Percentiles rank a stretch among this genome's conserved stretches.
Conservation (phyloP, 1,140 invertebrate genomes). For the Zaprionus ghesquierei region DNA sequence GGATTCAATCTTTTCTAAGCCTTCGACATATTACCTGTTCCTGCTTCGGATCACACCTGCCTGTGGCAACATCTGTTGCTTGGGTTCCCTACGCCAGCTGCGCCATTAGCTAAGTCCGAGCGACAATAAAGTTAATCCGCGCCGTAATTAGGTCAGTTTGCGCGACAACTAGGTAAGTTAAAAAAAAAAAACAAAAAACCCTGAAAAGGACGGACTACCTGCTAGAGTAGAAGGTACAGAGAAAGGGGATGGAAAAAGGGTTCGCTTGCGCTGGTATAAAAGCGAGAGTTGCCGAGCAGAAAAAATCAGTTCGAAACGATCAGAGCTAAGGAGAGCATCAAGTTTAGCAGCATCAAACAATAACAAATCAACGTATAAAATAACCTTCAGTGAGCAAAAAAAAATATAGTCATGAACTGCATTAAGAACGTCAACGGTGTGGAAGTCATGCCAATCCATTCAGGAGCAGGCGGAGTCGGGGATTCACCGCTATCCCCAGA, state of each 20-base stretch:
- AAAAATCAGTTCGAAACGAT: slow-evolving; percentile 38
- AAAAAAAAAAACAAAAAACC: neutral
- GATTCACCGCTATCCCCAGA: neutral
- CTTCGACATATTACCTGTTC: no score
- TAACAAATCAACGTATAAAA: no score
- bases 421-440: slow-evolving; percentile 55
- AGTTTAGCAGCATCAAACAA: no score
- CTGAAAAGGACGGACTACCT: slow-evolving; percentile 19
- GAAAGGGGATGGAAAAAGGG: neutral
- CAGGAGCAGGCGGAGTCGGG: no score
- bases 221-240: neutral
- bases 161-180: neutral
- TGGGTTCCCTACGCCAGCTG: no score
- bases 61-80: no score
- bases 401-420: slow-evolving; percentile 41
- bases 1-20: no score
- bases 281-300: neutral
- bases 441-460: slow-evolving; percentile 34
- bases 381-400: no score
- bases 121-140: slow-evolving; percentile 13
- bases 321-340: neutral
- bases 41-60: no score
- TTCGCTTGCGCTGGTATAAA: slow-evolving; percentile 28
- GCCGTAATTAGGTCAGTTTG: no score
- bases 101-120: no score